Evolutionary conservation across 2,113 vertebrate genomes (phyloP).

Genomic region (Proteles cristata): DNA sequence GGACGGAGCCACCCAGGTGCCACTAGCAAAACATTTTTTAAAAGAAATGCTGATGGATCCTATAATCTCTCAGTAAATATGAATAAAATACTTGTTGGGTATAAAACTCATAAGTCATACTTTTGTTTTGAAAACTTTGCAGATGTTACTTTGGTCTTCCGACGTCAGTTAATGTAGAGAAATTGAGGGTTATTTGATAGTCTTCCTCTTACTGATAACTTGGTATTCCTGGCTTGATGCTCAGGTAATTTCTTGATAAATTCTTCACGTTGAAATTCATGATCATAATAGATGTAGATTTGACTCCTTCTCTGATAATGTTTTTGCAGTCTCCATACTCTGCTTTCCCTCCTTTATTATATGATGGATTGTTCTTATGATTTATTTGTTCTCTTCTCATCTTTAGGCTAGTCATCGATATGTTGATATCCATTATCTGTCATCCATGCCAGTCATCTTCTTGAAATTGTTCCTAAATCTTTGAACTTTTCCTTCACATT

Average conservation of each 20-base stretch:
- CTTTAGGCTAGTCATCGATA: background rate
- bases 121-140: background rate
- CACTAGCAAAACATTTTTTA: background rate
- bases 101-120: background rate
- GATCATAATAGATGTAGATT: background rate
- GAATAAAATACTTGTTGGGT: background rate
- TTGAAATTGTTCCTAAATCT: background rate
- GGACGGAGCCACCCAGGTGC: too few species aligned
- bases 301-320: background rate
- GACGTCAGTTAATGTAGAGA: background rate
- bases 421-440: background rate
- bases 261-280: background rate
- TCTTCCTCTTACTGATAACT: background rate
- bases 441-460: background rate
- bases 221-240: background rate
- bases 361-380: background rate
- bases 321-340: background rate
- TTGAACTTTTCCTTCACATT: background rate
- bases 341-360: background rate
- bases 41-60: background rate
- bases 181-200: background rate
- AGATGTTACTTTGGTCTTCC: background rate
- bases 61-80: background rate
- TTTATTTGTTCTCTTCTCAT: background rate
- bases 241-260: background rate